phyloP scores from a whole-genome alignment of 2,888 invertebrate genomes.

The Hermaeophaga mercurialis region DNA sequence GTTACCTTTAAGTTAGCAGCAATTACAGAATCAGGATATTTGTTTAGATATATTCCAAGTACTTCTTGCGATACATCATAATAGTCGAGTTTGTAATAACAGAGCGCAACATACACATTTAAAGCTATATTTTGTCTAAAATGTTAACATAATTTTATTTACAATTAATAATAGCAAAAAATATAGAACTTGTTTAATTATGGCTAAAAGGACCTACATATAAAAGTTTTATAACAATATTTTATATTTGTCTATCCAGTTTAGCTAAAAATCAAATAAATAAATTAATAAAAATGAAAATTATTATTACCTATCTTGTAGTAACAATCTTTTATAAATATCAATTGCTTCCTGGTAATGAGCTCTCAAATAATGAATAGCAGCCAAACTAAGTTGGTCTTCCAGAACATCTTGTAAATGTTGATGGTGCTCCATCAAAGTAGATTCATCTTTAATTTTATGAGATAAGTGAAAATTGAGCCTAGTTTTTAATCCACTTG shows the following conservation, averaged over 20 bases:
- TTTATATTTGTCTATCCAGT: too few species aligned
- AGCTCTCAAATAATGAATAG: constrained; percentile 92
- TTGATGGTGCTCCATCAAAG: constrained; percentile 82
- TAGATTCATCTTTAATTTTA: constrained; percentile 87
- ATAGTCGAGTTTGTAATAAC: constrained; percentile 98
- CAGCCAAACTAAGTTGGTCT: constrained; percentile 94
- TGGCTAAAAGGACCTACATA: too few species aligned
- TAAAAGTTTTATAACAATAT: too few species aligned
- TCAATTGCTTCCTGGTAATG: constrained; percentile 99
- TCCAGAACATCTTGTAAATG: constrained; percentile 86
- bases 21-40: constrained; percentile 90
- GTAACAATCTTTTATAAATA: constrained; percentile 90
- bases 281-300: background rate
- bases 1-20: constrained; percentile 92
- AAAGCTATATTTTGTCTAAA: constrained; percentile 87
- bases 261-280: too few species aligned
- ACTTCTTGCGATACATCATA: constrained; percentile 98
- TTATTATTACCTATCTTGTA: constrained; percentile 83
- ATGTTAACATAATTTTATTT: too few species aligned
- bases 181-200: too few species aligned
- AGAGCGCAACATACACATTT: constrained; percentile 96
- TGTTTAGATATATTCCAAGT: constrained; percentile 89
- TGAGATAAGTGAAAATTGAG: constrained; percentile 92
- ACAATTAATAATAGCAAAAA: too few species aligned
- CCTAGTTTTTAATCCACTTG: constrained; percentile 72